A percentile compares a stretch with the other conserved stretches of the same genome.
These are phyloP conservation scores for Nomada fucata DNA, from an alignment of 2,888 invertebrate species.

Conservation along the genomic window DNA sequence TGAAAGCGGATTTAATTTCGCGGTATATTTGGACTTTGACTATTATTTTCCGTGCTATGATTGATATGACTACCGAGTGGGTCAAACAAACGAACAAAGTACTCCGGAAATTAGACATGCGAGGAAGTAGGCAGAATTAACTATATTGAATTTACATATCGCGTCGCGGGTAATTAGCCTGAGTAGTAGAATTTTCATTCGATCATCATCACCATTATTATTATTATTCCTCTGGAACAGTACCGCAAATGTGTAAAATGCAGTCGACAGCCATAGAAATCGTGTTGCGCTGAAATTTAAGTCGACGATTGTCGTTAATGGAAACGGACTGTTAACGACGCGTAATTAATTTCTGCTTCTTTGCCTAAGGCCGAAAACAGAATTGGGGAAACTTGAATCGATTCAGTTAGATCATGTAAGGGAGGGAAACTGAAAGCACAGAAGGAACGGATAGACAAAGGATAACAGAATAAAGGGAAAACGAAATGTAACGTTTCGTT, in stretches of 20 bases:
- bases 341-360: background rate
- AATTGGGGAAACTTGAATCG: background rate
- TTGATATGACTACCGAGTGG: background rate
- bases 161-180: background rate
- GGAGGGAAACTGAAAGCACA: too few relatives aligned
- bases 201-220: background rate
- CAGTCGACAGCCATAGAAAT: constrained; percentile 4
- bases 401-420: too few relatives aligned
- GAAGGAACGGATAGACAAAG: too few relatives aligned
- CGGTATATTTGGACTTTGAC: background rate
- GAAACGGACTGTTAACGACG: constrained; percentile 43
- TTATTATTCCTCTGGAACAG: background rate
- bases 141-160: constrained; percentile 10
- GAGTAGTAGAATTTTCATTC: background rate
- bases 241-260: background rate
- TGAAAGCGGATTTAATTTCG: background rate
- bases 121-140: background rate
- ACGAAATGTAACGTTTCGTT: constrained; percentile 24
- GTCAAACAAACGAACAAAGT: background rate
- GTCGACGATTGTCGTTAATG: constrained; percentile 30
- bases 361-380: background rate
- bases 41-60: background rate
- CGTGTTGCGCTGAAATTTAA: constrained; percentile 8
- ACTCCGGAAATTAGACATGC: background rate
- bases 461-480: background rate